These are phyloP conservation scores for Platerodrilus igneus DNA, from an alignment of 2,888 invertebrate species.

Conservation along the genomic window DNA sequence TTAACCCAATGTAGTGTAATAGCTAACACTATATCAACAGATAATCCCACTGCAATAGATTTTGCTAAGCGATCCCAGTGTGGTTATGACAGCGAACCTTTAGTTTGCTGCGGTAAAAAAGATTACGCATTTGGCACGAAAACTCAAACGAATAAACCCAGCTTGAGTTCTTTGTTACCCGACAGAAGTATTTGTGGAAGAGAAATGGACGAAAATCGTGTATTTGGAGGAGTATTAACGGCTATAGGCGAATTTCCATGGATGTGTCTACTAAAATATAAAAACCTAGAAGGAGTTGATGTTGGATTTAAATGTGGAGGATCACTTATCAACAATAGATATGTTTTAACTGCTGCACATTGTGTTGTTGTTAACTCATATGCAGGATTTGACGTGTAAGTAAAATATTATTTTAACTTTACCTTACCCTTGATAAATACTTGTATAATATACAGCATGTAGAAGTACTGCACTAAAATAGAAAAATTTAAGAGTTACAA, in stretches of 20 bases:
- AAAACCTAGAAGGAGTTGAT: slow-evolving; percentile 17
- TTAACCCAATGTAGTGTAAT: slow-evolving; percentile 47
- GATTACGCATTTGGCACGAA: neutral
- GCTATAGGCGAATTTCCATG: slow-evolving; percentile 47
- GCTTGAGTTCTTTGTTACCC: slow-evolving; percentile 9
- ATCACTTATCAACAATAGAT: slow-evolving; percentile 46
- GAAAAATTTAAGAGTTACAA: no score
- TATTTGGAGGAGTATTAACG: slow-evolving; percentile 37
- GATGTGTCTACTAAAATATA: slow-evolving; percentile 46
- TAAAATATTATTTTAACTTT: no score
- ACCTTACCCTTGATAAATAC: no score
- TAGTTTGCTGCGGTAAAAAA: slow-evolving; percentile 47
- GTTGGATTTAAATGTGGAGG: slow-evolving; percentile 42
- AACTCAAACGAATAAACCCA: no score
- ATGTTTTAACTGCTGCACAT: slow-evolving; percentile 49
- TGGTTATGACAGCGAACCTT: slow-evolving; percentile 48
- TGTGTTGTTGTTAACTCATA: slow-evolving; percentile 34
- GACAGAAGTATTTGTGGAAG: slow-evolving; percentile 9
- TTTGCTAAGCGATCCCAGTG: slow-evolving; percentile 50
- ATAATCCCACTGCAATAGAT: slow-evolving; percentile 10
- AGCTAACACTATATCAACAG: slow-evolving; percentile 38
- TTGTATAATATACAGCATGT: no score
- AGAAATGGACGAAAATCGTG: slow-evolving; percentile 4
- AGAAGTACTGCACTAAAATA: no score
- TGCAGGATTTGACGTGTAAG: slow-evolving; percentile 12